Evolutionary conservation across 2,113 vertebrate species (phyloP).

Genomic region (Macaca mulatta): DNA sequence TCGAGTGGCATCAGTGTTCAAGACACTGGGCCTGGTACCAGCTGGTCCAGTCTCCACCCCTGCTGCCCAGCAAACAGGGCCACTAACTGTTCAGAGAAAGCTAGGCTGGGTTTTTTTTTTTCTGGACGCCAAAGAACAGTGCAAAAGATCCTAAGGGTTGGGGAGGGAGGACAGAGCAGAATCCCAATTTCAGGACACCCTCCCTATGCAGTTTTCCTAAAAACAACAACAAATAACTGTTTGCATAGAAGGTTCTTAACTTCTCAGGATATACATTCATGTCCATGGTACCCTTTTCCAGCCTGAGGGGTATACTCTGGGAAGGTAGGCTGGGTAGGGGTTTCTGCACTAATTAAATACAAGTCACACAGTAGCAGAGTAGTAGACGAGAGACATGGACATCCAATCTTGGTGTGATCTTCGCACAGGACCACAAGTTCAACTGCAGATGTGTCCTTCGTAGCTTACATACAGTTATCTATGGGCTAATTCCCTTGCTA

Average conservation of each 20-base stretch:
- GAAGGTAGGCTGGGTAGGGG: not conserved
- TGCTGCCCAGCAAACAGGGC: conserved; percentile 49
- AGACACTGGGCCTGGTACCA: conserved; percentile 74
- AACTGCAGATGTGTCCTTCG: not conserved
- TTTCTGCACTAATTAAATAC: not conserved
- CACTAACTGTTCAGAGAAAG: conserved; percentile 52
- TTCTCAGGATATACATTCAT: not conserved
- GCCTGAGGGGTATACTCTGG: not conserved
- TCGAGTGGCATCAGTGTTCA: conserved; percentile 58
- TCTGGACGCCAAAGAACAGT: not conserved
- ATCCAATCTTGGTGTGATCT: not conserved
- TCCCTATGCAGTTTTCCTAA: not conserved
- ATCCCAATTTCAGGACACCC: not conserved
- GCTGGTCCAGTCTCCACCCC: conserved; percentile 56
- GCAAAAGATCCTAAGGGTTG: not conserved
- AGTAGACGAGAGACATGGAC: not conserved
- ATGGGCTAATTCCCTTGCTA: not conserved
- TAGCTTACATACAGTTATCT: not conserved
- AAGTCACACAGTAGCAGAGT: not conserved
- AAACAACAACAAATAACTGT: not conserved
- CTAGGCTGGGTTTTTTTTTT: conserved; percentile 5
- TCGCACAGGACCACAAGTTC: not conserved
- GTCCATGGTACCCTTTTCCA: not conserved
- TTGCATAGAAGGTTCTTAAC: not conserved
- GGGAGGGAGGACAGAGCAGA: not conserved